Evolutionary conservation across 2,797 vertebrate species (phyloP).

Genomic region (Hydrolagus colliei): DNA sequence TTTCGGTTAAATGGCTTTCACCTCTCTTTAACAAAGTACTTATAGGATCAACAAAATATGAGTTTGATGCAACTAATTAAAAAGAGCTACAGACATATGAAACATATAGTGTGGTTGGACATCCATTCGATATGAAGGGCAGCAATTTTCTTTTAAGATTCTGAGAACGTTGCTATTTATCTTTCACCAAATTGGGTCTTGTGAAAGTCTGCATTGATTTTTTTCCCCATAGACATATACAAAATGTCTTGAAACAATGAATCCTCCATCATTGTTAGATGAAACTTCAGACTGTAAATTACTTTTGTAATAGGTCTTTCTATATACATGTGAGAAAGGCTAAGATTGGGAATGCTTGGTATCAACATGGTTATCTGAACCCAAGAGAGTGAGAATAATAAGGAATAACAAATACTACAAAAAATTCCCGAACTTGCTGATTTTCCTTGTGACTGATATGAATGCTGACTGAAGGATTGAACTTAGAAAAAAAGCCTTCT

Average conservation of each 20-base stretch:
- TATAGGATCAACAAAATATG: not conserved
- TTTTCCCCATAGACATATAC: not conserved
- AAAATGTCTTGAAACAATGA: slow-evolving; percentile 3
- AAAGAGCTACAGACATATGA: not conserved
- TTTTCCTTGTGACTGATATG: not conserved
- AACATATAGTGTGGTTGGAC: not conserved
- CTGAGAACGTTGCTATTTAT: not conserved
- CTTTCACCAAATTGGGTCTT: not conserved
- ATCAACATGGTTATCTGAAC: not conserved
- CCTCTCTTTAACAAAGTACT: not conserved
- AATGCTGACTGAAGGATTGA: not conserved
- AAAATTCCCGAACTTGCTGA: not conserved
- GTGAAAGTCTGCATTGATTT: not conserved
- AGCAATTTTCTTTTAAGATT: slow-evolving; percentile 7
- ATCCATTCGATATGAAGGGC: not conserved
- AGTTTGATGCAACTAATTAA: not conserved
- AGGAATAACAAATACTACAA: not conserved
- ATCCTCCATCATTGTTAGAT: not conserved
- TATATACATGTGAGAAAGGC: not conserved
- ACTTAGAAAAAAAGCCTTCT: not conserved
- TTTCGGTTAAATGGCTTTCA: not conserved
- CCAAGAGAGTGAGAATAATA: not conserved
- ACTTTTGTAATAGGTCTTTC: slow-evolving; percentile 8
- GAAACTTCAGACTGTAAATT: slow-evolving; percentile 12
- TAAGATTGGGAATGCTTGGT: not conserved